Evolutionary conservation across 2,113 vertebrate species (phyloP).

Genomic region (Rhinichthys klamathensis): DNA sequence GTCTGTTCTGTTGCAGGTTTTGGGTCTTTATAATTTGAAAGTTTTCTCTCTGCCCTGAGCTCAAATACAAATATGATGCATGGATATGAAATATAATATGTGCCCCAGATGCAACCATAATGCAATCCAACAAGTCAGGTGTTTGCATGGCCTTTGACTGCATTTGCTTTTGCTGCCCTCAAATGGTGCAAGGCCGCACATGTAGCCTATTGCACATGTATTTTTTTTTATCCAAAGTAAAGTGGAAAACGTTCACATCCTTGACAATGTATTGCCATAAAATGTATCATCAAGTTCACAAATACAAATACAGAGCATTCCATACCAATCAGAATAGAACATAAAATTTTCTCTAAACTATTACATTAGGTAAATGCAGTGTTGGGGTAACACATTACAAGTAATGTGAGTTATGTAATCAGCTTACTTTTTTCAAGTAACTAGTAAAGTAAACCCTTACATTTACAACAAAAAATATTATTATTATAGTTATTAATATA

Average conservation of each 20-base stretch:
- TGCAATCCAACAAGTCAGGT: neutral
- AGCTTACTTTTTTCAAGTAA: too few relatives aligned
- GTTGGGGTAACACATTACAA: too few relatives aligned
- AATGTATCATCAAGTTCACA: neutral
- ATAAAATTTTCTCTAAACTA: neutral
- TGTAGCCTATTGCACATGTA: neutral
- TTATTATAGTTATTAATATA: too few relatives aligned
- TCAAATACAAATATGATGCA: too few relatives aligned
- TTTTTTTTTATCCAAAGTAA: neutral
- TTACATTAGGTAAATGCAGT: neutral
- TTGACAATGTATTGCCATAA: neutral
- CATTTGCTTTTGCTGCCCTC: slow-evolving; percentile 48
- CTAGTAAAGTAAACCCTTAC: too few relatives aligned
- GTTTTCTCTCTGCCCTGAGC: too few relatives aligned
- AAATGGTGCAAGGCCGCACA: slow-evolving; percentile 11
- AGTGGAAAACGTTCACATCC: neutral
- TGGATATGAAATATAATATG: neutral
- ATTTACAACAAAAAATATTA: too few relatives aligned
- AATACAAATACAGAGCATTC: neutral
- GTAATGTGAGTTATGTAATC: too few relatives aligned
- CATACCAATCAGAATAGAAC: neutral
- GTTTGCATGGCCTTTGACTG: neutral
- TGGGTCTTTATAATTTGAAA: too few relatives aligned
- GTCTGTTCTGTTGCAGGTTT: too few relatives aligned
- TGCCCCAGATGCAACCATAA: neutral